A percentile compares a stretch with the other conserved stretches of the same genome.
These are phyloP conservation scores for Steinernema carpocapsae DNA, from an alignment of 2,888 invertebrate genomes.

Conservation along the genomic window DNA sequence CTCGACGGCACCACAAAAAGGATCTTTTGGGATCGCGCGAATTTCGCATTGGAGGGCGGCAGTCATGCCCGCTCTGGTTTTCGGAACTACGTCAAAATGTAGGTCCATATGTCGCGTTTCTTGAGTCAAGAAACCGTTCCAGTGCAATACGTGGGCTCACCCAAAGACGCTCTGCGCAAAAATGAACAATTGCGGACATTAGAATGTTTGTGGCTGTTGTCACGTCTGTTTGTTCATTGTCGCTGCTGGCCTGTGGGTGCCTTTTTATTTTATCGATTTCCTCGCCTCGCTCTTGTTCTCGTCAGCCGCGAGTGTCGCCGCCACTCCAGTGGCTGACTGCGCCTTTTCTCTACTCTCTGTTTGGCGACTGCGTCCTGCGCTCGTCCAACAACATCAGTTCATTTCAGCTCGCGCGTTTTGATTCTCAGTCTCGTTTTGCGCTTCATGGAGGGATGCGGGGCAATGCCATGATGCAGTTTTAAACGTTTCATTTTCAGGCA, in stretches of 20 bases:
- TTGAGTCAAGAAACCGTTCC: neutral
- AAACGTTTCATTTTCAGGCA: conserved; percentile 45
- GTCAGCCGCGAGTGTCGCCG: conserved; percentile 15
- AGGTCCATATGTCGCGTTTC: neutral
- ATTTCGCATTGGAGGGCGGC: too few relatives aligned
- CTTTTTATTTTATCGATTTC: conserved; percentile 21
- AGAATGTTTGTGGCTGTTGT: neutral
- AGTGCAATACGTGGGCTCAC: too few relatives aligned
- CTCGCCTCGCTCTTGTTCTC: conserved; percentile 12
- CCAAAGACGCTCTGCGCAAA: too few relatives aligned
- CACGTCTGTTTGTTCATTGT: conserved; percentile 21
- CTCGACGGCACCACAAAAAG: too few relatives aligned
- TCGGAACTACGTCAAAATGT: too few relatives aligned
- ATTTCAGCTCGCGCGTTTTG: neutral
- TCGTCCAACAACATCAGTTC: conserved; percentile 17
- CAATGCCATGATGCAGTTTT: neutral
- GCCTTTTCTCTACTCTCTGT: conserved; percentile 26
- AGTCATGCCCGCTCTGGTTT: too few relatives aligned
- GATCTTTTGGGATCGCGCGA: too few relatives aligned
- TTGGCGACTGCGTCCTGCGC: neutral
- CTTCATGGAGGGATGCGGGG: too few relatives aligned
- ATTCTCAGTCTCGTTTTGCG: neutral
- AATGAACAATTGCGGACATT: too few relatives aligned
- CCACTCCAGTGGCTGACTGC: neutral
- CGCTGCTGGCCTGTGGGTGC: conserved; percentile 17